phyloP scores from a whole-genome alignment of 2,113 vertebrate genomes.

The Pseudopipra pipra region DNA sequence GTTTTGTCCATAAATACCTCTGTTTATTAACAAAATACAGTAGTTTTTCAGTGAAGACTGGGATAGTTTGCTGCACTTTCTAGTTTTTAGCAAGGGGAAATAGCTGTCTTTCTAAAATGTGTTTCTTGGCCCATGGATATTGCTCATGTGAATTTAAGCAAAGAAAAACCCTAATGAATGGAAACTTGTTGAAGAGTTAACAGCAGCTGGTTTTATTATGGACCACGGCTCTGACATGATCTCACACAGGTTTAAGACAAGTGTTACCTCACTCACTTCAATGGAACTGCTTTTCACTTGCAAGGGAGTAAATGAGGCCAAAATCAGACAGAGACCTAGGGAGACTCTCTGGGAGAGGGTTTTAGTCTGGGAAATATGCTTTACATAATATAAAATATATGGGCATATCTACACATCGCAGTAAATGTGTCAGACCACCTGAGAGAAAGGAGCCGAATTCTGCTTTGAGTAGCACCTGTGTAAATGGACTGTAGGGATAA shows the following conservation, averaged over 20 bases:
- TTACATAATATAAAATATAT: not conserved
- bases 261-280: constrained; percentile 44
- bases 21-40: constrained; percentile 60
- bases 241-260: not conserved
- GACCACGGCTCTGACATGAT: constrained; percentile 34
- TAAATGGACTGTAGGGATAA: not conserved
- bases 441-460: not conserved
- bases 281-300: not conserved
- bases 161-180: constrained; percentile 51
- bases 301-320: constrained; percentile 26
- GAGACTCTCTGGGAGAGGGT: not conserved
- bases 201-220: constrained; percentile 46
- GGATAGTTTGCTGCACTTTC: not conserved
- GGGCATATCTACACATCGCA: not conserved
- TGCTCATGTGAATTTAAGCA: constrained; percentile 30
- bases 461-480: not conserved
- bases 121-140: constrained; percentile 2
- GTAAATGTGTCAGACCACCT: constrained; percentile 16
- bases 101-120: constrained; percentile 44
- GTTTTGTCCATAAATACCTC: constrained; percentile 62
- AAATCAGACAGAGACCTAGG: constrained; percentile 25
- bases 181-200: constrained; percentile 51
- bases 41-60: not conserved
- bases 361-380: not conserved
- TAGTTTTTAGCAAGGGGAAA: constrained; percentile 24